Evolutionary conservation across 2,797 vertebrate genomes (phyloP).

Genomic region (Sebastes diaconus): DNA sequence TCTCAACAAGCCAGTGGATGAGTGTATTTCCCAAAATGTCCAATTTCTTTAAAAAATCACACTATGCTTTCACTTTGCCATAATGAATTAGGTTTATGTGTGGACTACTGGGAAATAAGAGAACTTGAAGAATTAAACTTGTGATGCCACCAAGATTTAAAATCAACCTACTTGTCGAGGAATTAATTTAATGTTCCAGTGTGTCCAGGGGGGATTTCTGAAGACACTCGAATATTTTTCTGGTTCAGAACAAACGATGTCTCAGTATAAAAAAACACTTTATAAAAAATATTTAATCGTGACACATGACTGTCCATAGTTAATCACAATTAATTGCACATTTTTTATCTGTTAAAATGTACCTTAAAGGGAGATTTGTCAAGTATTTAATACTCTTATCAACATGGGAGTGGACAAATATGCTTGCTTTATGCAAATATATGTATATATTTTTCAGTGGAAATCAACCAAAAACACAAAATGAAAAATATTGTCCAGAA

Average conservation of each 20-base stretch:
- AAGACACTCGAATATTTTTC: background rate
- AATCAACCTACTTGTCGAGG: background rate
- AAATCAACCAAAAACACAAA: too few species aligned
- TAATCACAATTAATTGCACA: rapidly evolving
- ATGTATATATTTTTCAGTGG: rapidly evolving
- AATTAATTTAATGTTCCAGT: background rate
- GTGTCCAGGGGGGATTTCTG: background rate
- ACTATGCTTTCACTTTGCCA: background rate
- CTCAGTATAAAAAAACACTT: background rate
- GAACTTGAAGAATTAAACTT: background rate
- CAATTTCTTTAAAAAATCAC: background rate
- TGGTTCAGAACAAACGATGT: background rate
- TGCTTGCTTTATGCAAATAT: too few species aligned
- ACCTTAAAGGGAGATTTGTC: too few species aligned
- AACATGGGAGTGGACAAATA: too few species aligned
- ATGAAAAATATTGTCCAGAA: too few species aligned
- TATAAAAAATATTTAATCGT: too few species aligned
- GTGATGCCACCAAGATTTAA: background rate
- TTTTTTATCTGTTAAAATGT: too few species aligned
- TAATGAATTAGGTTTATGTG: background rate
- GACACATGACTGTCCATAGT: too few species aligned
- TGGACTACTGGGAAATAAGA: background rate
- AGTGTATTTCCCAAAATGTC: background rate
- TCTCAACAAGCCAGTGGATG: background rate
- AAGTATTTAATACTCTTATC: too few species aligned